A percentile compares a stretch with the other conserved stretches of the same genome.
phyloP scores from a whole-genome alignment of 2,888 invertebrate species.

The Watsonalla binaria region DNA sequence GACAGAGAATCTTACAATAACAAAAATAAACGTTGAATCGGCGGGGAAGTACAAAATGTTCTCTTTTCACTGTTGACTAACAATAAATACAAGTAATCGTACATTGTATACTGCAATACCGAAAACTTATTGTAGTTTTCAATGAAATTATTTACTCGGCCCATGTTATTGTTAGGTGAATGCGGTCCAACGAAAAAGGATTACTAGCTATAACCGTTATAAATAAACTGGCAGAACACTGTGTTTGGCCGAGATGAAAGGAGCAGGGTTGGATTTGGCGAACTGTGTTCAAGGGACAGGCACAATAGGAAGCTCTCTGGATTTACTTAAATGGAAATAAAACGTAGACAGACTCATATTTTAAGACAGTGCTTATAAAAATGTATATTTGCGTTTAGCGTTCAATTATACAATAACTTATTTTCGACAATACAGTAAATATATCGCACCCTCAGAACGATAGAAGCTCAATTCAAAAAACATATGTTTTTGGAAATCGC shows the following conservation, averaged over 20 bases:
- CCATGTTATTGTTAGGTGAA: neutral
- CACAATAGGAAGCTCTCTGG: too few relatives aligned
- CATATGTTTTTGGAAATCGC: too few relatives aligned
- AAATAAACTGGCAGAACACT: neutral
- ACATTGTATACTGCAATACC: conserved; percentile 2
- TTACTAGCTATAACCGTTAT: neutral
- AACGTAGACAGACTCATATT: too few relatives aligned
- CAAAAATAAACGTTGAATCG: neutral
- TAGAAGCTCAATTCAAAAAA: too few relatives aligned
- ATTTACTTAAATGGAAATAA: too few relatives aligned
- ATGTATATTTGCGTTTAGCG: too few relatives aligned
- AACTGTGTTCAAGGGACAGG: too few relatives aligned
- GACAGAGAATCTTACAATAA: too few relatives aligned
- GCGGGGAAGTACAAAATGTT: neutral
- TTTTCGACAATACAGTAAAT: too few relatives aligned
- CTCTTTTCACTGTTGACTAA: neutral
- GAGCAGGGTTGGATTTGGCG: neutral
- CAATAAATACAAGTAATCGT: neutral
- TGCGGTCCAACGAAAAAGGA: neutral
- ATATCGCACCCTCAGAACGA: too few relatives aligned
- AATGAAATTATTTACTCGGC: neutral
- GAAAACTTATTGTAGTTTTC: conserved; percentile 9
- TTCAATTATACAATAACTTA: too few relatives aligned
- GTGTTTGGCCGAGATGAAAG: neutral
- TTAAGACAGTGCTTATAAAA: too few relatives aligned